A percentile compares a stretch with the other conserved stretches of the same genome.
Evolutionary conservation across 1,140 invertebrate species (phyloP).

Genomic region (Helicoverpa armigera): DNA sequence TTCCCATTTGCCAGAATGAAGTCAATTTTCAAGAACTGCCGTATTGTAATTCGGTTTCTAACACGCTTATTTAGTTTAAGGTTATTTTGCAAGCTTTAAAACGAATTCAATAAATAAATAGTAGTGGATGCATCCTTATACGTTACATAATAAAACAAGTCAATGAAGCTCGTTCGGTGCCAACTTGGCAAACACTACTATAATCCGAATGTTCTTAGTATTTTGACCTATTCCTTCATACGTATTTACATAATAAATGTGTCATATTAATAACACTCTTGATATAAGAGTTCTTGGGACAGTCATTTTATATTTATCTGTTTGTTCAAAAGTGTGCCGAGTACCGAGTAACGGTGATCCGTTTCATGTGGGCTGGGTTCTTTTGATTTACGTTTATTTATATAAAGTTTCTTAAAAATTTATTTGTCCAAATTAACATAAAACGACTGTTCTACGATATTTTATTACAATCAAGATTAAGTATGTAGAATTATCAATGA

Average conservation of each 20-base stretch:
- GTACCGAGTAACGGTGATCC: background rate
- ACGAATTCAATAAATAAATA: background rate
- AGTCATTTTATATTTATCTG: background rate
- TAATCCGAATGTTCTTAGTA: constrained; percentile 51
- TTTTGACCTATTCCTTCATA: constrained; percentile 56
- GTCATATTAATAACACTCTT: constrained; percentile 35
- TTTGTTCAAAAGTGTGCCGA: background rate
- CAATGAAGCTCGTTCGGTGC: constrained; percentile 54
- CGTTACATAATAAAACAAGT: constrained; percentile 56
- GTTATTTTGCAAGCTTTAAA: no score
- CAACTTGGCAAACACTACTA: constrained; percentile 62
- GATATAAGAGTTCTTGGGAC: constrained; percentile 1
- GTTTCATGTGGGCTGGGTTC: background rate
- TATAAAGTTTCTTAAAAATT: background rate
- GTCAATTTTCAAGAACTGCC: no score
- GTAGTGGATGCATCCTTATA: constrained; percentile 35
- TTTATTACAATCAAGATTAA: no score
- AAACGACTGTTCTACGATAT: no score
- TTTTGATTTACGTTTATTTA: background rate
- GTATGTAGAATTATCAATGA: no score
- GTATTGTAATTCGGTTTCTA: no score
- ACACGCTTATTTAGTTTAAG: no score
- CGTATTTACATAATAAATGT: constrained; percentile 45
- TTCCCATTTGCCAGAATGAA: no score
- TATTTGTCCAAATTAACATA: background rate